These are phyloP conservation scores for Lophotriccus pileatus DNA, from an alignment of 2,797 vertebrate species.

Conservation along the genomic window DNA sequence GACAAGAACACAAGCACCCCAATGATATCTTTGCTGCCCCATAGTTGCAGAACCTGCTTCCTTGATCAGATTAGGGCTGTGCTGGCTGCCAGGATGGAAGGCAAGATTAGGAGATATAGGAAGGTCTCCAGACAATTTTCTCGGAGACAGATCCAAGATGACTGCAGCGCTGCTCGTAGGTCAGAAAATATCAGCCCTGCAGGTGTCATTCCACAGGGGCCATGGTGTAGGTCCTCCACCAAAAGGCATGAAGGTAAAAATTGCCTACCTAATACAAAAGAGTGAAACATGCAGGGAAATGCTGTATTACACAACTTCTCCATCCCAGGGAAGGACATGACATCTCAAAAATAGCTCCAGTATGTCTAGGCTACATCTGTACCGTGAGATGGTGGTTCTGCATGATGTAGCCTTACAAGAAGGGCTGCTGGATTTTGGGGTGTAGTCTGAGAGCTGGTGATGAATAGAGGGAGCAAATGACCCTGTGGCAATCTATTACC, in stretches of 20 bases:
- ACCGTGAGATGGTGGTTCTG: background rate
- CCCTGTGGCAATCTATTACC: background rate
- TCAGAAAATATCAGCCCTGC: background rate
- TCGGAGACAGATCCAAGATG: rapidly evolving
- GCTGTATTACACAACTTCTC: background rate
- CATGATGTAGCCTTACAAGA: background rate
- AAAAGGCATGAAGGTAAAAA: background rate
- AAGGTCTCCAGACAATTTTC: background rate
- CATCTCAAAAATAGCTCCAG: background rate
- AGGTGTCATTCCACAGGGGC: background rate
- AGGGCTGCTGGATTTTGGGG: background rate
- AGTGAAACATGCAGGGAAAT: background rate
- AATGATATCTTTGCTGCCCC: background rate
- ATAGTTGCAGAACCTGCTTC: constrained; percentile 3
- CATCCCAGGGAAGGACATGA: background rate
- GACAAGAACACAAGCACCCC: background rate
- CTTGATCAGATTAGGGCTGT: background rate
- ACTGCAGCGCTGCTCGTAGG: background rate
- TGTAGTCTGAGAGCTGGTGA: background rate
- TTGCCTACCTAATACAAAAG: background rate
- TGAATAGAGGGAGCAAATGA: background rate
- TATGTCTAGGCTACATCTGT: background rate
- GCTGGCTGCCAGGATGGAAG: background rate
- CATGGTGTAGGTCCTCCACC: background rate
- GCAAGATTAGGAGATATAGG: background rate